Base-by-base conservation (phyloP, 2,113 vertebrate genomes). In the Sphaerodactylus townsendi region DNA sequence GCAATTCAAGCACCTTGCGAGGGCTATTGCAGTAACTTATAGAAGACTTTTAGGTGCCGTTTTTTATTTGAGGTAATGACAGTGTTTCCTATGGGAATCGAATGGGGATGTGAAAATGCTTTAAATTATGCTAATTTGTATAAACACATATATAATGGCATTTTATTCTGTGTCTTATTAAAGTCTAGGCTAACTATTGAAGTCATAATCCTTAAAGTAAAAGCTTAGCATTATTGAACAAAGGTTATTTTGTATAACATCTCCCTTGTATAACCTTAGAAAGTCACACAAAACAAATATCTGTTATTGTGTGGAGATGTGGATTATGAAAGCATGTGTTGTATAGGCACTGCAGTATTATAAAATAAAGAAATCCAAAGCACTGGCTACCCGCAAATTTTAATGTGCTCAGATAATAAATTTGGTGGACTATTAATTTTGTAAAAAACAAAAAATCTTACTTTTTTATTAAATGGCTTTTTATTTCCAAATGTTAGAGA, bases 1-100 rank as follows among this genome's bases (percentile, higher is more conserved):
- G 95, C 97, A 97, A 97, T 97, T 96, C 96, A 93, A 97, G 97
- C 97, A 97, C 97, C 97, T 97, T 97, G 97, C 97, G 96, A 96
- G 97, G 96, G 96, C 96, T 91, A 88, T 95, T 96, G 97, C 97
- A 96, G 97, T 96, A 97, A 97, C 96, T 98, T 97, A 97, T 94
- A 96, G 96, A 98, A 96, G 97, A 96, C 97, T 97, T 96, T 91
- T 30, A 96, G 93, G 93, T 35, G 96, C 95, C 96, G 95, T 96
- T 96, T 88, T 94, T 85, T 91, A 70, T 70, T 92, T 89, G 93
- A 88, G 94, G 81, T 77, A 28, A 37, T 89, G 86, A 86, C 81
- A 83, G 83, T 41, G 75, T 87, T 80, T 85, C 64, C 86, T 21
- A 0, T 10, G 62, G 91, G 77, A 88, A 89, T 86, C 91, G 30